These are phyloP conservation scores for Homarus gammarus DNA, from an alignment of 2,888 invertebrate genomes.

Conservation along the genomic window DNA sequence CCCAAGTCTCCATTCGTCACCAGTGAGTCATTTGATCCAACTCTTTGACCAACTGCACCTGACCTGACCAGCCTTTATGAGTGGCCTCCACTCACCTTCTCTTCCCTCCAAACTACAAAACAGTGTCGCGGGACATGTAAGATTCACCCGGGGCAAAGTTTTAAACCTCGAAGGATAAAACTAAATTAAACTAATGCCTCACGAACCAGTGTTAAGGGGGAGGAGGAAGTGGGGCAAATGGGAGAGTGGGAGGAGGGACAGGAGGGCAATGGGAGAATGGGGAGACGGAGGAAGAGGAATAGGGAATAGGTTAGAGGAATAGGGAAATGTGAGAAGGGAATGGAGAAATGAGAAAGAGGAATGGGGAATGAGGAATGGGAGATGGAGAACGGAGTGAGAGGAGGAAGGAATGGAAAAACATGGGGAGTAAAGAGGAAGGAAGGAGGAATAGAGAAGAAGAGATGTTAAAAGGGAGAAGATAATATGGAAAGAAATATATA, in stretches of 20 bases:
- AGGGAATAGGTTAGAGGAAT: too few species aligned
- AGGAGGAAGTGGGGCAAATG: not conserved
- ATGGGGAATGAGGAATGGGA: not conserved
- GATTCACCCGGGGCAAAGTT: not conserved
- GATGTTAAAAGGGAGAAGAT: too few species aligned
- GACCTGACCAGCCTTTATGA: slow-evolving; percentile 1
- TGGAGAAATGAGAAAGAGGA: too few species aligned
- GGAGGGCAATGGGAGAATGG: too few species aligned
- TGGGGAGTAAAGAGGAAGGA: not conserved
- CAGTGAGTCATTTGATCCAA: not conserved
- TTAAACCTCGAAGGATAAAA: not conserved
- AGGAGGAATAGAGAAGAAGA: too few species aligned
- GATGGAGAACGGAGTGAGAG: not conserved
- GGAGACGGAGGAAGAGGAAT: too few species aligned
- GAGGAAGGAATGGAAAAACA: not conserved
- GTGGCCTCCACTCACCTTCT: not conserved
- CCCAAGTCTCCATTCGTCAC: not conserved
- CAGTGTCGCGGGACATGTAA: not conserved
- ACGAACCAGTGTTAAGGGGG: not conserved
- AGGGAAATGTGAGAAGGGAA: too few species aligned
- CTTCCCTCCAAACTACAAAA: not conserved
- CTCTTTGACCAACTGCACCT: not conserved
- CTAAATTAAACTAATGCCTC: not conserved
- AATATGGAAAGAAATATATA: too few species aligned
- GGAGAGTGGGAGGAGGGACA: not conserved